Percentiles rank a stretch among this genome's conserved stretches.
Evolutionary conservation across 2,888 invertebrate genomes (phyloP).

Genomic region (Vanessa cardui): DNA sequence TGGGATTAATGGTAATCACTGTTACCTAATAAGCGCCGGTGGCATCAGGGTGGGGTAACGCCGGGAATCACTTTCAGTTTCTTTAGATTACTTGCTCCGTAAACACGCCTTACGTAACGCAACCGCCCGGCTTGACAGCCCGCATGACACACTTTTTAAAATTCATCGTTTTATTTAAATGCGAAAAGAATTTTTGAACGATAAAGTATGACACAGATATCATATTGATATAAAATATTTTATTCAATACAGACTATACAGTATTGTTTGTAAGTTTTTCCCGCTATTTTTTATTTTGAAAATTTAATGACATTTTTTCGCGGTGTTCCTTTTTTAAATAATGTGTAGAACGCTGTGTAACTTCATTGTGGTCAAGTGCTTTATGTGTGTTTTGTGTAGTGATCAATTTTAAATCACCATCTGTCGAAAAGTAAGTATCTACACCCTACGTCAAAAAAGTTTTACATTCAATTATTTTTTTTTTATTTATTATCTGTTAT

Average conservation of each 20-base stretch:
- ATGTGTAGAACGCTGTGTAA: conserved; percentile 55
- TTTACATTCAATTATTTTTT: too few species aligned
- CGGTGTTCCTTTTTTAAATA: conserved; percentile 43
- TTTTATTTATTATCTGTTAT: too few species aligned
- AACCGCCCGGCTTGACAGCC: conserved; percentile 54
- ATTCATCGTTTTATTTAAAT: conserved; percentile 17
- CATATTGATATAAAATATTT: neutral
- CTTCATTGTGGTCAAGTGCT: conserved; percentile 57
- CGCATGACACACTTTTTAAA: conserved; percentile 72
- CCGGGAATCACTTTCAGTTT: conserved; percentile 75
- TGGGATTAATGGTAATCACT: conserved; percentile 63
- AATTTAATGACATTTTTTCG: neutral
- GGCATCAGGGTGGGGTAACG: conserved; percentile 54
- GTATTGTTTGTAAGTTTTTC: neutral
- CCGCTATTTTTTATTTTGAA: neutral
- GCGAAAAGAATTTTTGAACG: neutral
- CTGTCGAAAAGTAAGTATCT: conserved; percentile 78
- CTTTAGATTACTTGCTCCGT: conserved; percentile 57
- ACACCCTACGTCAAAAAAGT: too few species aligned
- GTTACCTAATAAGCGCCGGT: conserved; percentile 55
- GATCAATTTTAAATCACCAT: conserved; percentile 66
- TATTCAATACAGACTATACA: neutral
- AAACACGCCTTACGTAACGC: conserved; percentile 60
- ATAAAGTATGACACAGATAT: conserved; percentile 13
- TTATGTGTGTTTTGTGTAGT: conserved; percentile 71